Evolutionary conservation across 2,888 invertebrate species (phyloP).

Genomic region (Poecilus cupreus): DNA sequence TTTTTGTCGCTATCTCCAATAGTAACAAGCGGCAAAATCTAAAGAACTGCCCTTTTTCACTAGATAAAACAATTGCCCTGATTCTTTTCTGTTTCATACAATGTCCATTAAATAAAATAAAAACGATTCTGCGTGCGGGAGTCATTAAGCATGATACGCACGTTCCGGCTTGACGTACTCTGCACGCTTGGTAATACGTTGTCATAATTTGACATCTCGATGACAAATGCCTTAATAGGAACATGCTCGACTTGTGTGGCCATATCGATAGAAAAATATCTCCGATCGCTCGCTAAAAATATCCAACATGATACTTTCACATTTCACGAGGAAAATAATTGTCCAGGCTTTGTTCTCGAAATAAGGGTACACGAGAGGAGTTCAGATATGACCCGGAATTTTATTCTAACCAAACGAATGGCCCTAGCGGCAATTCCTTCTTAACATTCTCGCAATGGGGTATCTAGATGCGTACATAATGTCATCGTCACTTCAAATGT

Average conservation of each 20-base stretch:
- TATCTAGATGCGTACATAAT: no score
- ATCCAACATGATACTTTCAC: conserved; percentile 3
- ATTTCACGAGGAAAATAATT: conserved; percentile 15
- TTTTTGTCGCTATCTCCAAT: no score
- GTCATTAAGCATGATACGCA: conserved; percentile 45
- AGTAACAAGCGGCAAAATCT: no score
- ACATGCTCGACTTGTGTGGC: conserved; percentile 52
- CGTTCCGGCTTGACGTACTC: conserved; percentile 25
- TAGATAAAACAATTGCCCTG: not conserved
- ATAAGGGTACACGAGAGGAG: not conserved
- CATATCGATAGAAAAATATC: conserved; percentile 45
- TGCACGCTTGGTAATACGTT: conserved; percentile 19
- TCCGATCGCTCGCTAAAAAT: conserved; percentile 17
- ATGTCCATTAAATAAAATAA: conserved; percentile 4
- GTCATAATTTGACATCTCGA: conserved; percentile 55
- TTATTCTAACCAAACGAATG: no score
- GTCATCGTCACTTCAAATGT: no score
- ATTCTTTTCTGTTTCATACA: not conserved
- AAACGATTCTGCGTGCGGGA: not conserved
- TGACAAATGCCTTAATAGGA: conserved; percentile 57
- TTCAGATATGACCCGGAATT: no score
- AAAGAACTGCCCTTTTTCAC: no score
- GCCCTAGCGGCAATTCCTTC: no score
- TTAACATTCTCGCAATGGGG: no score
- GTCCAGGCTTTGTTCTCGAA: conserved; percentile 1